Evolutionary conservation across 2,113 vertebrate genomes (phyloP), one percentile per base, ranked within the genome.

Genomic region (Lathamus discolor): DNA sequence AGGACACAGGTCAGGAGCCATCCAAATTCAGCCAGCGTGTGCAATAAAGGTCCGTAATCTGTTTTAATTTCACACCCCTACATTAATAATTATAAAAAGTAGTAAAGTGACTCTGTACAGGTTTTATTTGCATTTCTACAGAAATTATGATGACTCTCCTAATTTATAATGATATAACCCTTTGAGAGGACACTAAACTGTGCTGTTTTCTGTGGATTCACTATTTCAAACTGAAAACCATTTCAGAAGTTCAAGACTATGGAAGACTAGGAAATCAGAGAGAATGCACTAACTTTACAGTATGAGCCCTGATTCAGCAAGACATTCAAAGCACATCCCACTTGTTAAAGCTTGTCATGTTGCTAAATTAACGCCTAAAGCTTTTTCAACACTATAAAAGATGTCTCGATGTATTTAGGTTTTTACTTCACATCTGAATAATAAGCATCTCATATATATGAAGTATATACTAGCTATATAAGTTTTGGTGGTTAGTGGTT

Each of bases 1-100:
- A 99, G 96, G 79, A 99, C 98, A 67, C 98, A 99, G 1, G 99
- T 99, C 94, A 99, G 98, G 83, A 99, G 98, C 99, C 99, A 99
- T 68, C 99, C 99, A 67, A 99, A 99, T 96, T 99, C 99, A 16
- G 99, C 99, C 97, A 99, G 97, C 0, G 99, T 99, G 98, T 99
- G 99, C 74, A 99, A 97, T 74, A 99, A 97, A 12, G 99, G 99
- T 57, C 99, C 99, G 14, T 99, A 99, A 97, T 99, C 99, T 2
- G 99, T 98, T 97, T 99, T 99, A 95, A 99, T 98, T 61, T 98
- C 98, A 86, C 98, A 98, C 27, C 98, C 98, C 99, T 99, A 97
- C 29, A 92, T 91, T 95, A 95, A 93, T 80, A 98, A 96, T 95
- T 31, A 85, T 18, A 96, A 95, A 92, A 96, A 95, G 76, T 57